Evolutionary conservation across 2,888 invertebrate genomes (phyloP).

Genomic region (Asteroscopus sphinx): DNA sequence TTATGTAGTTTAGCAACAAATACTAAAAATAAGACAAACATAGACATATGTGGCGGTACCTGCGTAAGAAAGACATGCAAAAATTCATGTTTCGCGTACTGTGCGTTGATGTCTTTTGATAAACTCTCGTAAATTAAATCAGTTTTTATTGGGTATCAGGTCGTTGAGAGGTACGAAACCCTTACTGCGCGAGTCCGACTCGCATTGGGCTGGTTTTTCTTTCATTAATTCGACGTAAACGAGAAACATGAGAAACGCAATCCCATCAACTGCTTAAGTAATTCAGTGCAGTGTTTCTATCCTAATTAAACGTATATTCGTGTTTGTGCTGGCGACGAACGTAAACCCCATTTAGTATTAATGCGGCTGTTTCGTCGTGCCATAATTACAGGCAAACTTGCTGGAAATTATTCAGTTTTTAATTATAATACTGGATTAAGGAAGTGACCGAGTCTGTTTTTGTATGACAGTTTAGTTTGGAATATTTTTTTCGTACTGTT

Average conservation of each 20-base stretch:
- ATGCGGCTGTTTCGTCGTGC: conserved; percentile 56
- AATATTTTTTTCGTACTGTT: not conserved
- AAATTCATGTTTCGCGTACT: too few species aligned
- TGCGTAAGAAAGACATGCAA: too few species aligned
- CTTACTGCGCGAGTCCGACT: too few species aligned
- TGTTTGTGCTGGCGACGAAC: conserved; percentile 46
- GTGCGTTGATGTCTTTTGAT: too few species aligned
- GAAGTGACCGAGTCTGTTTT: conserved; percentile 45
- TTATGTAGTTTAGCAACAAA: too few species aligned
- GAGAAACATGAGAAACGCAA: conserved; percentile 30
- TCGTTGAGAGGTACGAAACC: too few species aligned
- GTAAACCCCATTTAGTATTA: conserved; percentile 63
- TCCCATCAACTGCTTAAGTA: conserved; percentile 36
- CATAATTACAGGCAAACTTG: conserved; percentile 63
- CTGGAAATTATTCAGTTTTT: conserved; percentile 67
- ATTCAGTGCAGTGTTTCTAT: conserved; percentile 47
- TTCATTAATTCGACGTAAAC: conserved; percentile 10
- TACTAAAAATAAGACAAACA: too few species aligned
- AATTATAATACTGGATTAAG: conserved; percentile 64
- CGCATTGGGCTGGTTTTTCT: too few species aligned
- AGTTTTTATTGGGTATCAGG: too few species aligned
- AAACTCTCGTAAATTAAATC: too few species aligned
- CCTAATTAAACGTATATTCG: conserved; percentile 56
- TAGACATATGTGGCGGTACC: too few species aligned
- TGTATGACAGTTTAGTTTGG: not conserved